Evolutionary conservation across 2,888 invertebrate genomes (phyloP).

Genomic region (Phania funesta): DNA sequence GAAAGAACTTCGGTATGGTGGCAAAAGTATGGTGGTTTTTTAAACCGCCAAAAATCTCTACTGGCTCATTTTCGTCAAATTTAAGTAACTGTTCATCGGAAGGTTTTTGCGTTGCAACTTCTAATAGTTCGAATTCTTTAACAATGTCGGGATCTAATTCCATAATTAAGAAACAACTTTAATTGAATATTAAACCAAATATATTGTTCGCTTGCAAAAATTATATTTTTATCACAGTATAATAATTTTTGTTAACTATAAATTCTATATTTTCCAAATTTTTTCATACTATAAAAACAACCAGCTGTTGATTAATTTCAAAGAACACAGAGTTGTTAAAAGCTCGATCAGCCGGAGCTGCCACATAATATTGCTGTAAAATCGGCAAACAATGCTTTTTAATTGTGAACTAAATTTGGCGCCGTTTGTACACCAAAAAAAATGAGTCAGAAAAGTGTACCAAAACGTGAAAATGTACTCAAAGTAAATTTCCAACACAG

Average conservation of each 20-base stretch:
- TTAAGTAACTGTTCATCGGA: constrained; percentile 69
- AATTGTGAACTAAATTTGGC: no score
- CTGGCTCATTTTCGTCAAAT: constrained; percentile 67
- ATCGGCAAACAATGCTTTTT: no score
- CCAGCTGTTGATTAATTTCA: constrained; percentile 4
- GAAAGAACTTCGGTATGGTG: constrained; percentile 88
- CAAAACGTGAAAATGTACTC: no score
- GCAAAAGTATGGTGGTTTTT: constrained; percentile 78
- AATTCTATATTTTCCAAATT: not conserved
- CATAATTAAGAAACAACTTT: constrained; percentile 66
- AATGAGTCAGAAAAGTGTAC: no score
- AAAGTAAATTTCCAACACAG: no score
- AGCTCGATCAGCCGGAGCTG: not conserved
- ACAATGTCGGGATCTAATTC: constrained; percentile 76
- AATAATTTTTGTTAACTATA: not conserved
- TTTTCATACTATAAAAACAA: not conserved
- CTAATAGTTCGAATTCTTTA: constrained; percentile 72
- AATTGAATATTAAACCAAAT: no score
- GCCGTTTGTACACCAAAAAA: no score
- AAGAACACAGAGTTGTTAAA: not conserved
- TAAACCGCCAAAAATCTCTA: constrained; percentile 22
- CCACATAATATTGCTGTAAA: no score
- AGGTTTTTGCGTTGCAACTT: constrained; percentile 68
- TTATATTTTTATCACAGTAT: no score
- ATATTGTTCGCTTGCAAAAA: no score